Evolutionary conservation across 2,113 vertebrate genomes (phyloP).

Genomic region (Oceanodroma tethys): DNA sequence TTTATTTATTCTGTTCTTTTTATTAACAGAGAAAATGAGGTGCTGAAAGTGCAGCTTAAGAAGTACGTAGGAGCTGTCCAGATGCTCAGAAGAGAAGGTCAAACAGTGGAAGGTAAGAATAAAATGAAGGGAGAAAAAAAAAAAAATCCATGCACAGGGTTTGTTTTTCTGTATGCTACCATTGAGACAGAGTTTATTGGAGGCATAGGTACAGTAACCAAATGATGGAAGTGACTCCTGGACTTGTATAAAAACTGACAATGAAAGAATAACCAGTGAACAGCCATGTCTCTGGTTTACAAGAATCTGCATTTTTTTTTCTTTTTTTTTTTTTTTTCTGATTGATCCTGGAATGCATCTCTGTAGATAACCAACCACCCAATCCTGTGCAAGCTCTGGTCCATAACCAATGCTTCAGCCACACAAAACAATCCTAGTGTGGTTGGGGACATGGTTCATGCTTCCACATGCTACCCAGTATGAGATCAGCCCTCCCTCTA

Average conservation of each 20-base stretch:
- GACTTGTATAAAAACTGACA: background rate
- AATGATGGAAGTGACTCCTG: background rate
- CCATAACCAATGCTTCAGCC: background rate
- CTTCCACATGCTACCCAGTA: background rate
- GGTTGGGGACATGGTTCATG: background rate
- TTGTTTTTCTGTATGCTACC: background rate
- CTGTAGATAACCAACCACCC: background rate
- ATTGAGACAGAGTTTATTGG: background rate
- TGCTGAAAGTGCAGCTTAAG: slow-evolving; percentile 98
- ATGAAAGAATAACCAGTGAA: background rate
- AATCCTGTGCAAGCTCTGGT: background rate
- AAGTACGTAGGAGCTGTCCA: slow-evolving; percentile 98
- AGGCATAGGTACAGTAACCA: background rate
- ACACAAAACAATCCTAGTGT: background rate
- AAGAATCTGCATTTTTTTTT: background rate
- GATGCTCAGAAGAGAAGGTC: slow-evolving; percentile 97
- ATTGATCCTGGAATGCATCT: background rate
- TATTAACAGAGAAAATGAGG: slow-evolving; percentile 91
- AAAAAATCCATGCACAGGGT: background rate
- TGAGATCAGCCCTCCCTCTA: background rate
- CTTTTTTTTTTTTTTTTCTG: background rate
- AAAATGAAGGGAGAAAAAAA: background rate
- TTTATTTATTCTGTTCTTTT: slow-evolving; percentile 10
- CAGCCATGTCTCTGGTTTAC: background rate
- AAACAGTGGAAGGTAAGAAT: slow-evolving; percentile 84